These are phyloP conservation scores for Phasianus colchicus DNA, from an alignment of 2,113 vertebrate genomes.

Conservation along the genomic window DNA sequence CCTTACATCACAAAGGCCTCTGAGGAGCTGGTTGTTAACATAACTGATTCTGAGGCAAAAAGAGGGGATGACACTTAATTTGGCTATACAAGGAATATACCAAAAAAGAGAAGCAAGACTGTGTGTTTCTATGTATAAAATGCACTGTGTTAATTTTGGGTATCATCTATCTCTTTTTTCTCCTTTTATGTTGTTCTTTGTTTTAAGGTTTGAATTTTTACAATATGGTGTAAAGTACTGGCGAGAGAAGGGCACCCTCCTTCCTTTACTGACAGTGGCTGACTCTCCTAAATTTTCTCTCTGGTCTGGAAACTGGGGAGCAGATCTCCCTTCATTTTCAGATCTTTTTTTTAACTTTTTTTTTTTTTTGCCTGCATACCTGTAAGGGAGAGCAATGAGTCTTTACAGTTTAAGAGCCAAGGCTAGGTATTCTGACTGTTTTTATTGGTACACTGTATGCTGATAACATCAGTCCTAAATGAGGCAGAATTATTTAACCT, in stretches of 20 bases:
- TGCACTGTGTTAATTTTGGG: background rate
- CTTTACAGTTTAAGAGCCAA: background rate
- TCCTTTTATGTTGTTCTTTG: background rate
- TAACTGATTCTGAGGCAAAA: background rate
- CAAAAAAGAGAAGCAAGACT: background rate
- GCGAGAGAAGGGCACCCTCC: background rate
- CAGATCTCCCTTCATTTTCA: background rate
- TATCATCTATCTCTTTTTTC: background rate
- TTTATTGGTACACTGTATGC: background rate
- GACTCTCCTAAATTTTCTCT: background rate
- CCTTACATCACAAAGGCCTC: background rate
- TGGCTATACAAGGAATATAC: background rate
- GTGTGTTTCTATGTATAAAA: background rate
- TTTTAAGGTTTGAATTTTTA: background rate
- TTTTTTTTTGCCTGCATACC: background rate
- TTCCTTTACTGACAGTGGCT: background rate
- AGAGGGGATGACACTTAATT: background rate
- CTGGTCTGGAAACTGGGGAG: background rate
- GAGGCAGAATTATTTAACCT: background rate
- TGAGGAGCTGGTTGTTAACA: conserved; percentile 5
- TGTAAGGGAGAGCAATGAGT: background rate
- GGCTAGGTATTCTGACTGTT: background rate
- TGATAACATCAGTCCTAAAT: background rate
- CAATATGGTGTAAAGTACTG: background rate
- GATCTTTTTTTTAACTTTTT: background rate